These are phyloP conservation scores for Petrocephalus microphthalmus DNA, from an alignment of 2,113 vertebrate genomes.

Conservation along the genomic window DNA sequence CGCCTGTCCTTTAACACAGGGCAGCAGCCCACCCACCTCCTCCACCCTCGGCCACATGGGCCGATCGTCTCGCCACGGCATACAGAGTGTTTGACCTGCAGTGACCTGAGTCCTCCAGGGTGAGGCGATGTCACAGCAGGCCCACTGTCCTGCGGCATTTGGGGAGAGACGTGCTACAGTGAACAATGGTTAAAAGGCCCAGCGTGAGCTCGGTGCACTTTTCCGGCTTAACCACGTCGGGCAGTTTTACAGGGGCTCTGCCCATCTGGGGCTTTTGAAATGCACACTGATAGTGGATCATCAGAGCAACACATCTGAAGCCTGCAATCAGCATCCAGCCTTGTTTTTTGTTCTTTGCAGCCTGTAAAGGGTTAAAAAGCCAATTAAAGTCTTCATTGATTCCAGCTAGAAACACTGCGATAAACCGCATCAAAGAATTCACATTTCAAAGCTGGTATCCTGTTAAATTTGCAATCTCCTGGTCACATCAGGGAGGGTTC, in stretches of 20 bases:
- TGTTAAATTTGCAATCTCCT: too few relatives aligned
- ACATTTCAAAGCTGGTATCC: too few relatives aligned
- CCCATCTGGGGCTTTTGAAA: too few relatives aligned
- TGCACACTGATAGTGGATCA: too few relatives aligned
- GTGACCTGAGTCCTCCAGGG: not conserved
- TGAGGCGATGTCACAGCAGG: not conserved
- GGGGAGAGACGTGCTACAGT: not conserved
- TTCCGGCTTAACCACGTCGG: not conserved
- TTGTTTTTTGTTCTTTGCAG: too few relatives aligned
- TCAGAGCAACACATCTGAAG: too few relatives aligned
- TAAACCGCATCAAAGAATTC: too few relatives aligned
- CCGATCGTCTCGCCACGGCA: not conserved
- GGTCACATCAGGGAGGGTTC: not conserved
- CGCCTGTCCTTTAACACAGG: slow-evolving; percentile 9
- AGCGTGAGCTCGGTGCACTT: not conserved
- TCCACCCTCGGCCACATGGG: not conserved
- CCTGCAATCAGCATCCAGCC: too few relatives aligned
- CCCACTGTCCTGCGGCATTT: not conserved
- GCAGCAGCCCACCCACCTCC: not conserved
- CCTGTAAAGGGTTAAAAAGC: too few relatives aligned
- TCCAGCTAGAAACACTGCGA: too few relatives aligned
- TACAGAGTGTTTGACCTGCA: not conserved
- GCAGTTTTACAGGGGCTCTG: not conserved
- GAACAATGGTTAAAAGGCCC: not conserved
- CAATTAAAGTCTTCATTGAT: too few relatives aligned